phyloP scores from a whole-genome alignment of 2,797 vertebrate genomes.

The Emydoidea blandingii region DNA sequence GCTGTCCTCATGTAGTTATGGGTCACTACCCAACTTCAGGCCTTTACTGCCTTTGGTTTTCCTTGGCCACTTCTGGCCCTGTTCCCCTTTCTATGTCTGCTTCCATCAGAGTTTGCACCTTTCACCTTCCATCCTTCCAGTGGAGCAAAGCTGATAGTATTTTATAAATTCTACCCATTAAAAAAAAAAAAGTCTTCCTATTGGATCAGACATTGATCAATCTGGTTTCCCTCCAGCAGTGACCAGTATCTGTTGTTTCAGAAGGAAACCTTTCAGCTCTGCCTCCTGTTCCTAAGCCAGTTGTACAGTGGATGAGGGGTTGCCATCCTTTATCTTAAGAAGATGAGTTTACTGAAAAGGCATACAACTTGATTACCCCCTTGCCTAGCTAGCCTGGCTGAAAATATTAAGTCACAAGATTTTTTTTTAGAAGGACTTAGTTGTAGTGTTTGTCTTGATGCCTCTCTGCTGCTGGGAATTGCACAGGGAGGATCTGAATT shows the following conservation, averaged over 20 bases:
- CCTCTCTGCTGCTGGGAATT: background rate
- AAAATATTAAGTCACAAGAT: background rate
- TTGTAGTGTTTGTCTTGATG: background rate
- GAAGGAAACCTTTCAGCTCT: background rate
- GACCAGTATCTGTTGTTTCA: background rate
- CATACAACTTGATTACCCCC: background rate
- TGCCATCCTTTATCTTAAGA: background rate
- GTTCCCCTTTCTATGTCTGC: background rate
- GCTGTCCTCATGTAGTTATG: background rate
- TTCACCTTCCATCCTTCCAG: background rate
- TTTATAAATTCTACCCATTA: too few relatives aligned
- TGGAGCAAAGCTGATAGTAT: background rate
- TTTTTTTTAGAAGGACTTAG: background rate
- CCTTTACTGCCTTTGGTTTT: background rate
- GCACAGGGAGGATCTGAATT: background rate
- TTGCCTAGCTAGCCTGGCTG: background rate
- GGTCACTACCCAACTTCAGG: background rate
- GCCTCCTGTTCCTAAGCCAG: background rate
- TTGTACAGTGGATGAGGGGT: background rate
- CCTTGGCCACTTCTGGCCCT: background rate
- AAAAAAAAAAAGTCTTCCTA: background rate
- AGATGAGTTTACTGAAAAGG: background rate
- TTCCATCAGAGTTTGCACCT: background rate
- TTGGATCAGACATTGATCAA: background rate
- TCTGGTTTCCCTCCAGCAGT: background rate